Base-by-base conservation (phyloP, 2,888 invertebrate species). In the Apamea sordens region DNA sequence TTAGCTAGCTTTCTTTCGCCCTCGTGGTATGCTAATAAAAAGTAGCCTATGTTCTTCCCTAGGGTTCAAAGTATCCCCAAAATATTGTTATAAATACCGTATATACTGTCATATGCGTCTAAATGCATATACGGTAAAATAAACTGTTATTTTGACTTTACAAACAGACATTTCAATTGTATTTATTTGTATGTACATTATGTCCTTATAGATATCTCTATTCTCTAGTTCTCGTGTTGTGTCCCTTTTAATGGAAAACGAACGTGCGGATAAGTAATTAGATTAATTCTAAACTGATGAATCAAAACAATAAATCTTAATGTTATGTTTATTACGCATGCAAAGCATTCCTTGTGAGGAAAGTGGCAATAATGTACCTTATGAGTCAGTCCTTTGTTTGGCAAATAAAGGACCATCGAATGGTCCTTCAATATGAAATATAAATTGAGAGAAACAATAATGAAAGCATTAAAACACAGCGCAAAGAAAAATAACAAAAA, bases 211-310 rank as follows among this genome's bases (percentile, higher is more conserved):
- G 0, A 69, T 69, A 11, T 13, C 32, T 44, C 5, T 11, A 24
- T 44, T 44, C 21, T 21, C n/a, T 53, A 44, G 41, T 53, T 28
- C 28, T 53, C 21, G 44, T 59, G 44, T 36, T 32, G 63, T n/a
- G 11, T 10, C 28, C 24, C n/a, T 50, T 79, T 28, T 21, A 73
- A 59, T 50, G 53, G n/a, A 3, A 69, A 56, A 61, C 8, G 50
- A 53, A 83, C 83, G 86, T 83, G 83, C n/a, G 63, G 76, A 82
- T 83, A 86, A 72, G 61, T 72, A 28, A 21, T 76, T 15, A 44
- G 67, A 72, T 68, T 72, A 80, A 69, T 50, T 21, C n/a, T 53
- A 36, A 15, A 47, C 59, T 61, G 21, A 28, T 32, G 21, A 63
- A 50, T 69, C 32, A 28, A 28, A 79, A 81, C 56, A 68, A 69